Percentiles rank a stretch among this genome's conserved stretches.
These are phyloP conservation scores for Pelodiscus sinensis DNA, from an alignment of 2,113 vertebrate species.

Conservation along the genomic window DNA sequence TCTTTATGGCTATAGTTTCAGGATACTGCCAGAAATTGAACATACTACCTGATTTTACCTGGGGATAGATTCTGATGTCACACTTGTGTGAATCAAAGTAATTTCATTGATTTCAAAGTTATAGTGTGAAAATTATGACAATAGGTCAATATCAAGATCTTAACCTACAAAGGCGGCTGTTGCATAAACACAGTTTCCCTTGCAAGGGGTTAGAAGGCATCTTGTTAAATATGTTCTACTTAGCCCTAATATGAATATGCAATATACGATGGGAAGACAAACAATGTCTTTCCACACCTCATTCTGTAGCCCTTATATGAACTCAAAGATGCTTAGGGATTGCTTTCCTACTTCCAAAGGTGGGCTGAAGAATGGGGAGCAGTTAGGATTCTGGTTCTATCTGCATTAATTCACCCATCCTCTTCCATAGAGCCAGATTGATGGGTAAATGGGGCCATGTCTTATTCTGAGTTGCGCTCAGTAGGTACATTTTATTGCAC, in stretches of 20 bases:
- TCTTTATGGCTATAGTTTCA: not conserved
- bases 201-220: not conserved
- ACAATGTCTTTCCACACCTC: not conserved
- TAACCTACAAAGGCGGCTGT: not conserved
- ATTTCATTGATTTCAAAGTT: not conserved
- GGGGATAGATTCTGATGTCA: not conserved
- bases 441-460: not conserved
- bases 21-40: not conserved
- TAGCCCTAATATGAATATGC: not conserved
- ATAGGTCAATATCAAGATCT: not conserved
- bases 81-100: not conserved
- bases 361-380: not conserved
- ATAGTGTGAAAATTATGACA: not conserved
- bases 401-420: not conserved
- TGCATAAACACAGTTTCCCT: not conserved
- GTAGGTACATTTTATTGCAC: not conserved
- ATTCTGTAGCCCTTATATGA: not conserved
- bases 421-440: not conserved
- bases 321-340: not conserved
- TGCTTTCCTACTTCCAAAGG: not conserved
- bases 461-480: not conserved
- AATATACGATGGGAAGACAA: not conserved
- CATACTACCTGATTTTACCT: not conserved
- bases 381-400: not conserved
- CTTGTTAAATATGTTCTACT: not conserved